phyloP scores from a whole-genome alignment of 2,113 vertebrate species.

The cattle (Bos taurus) region ARS-UCD2.0 NC_037339.1:39642001-39642500 shows the following conservation, averaged over 20 bases:
- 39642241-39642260: neutral
- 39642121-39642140: neutral
- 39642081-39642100: neutral
- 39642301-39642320: neutral
- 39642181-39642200: neutral
- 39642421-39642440: neutral
- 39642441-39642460: neutral
- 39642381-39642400: neutral
- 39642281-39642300: neutral
- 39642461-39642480: neutral
- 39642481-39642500: neutral
- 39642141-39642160: neutral
- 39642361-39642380: neutral
- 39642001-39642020: neutral
- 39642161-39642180: neutral
- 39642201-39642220: neutral
- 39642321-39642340: neutral
- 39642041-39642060: neutral
- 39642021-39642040: neutral
- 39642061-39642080: neutral
- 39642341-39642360: neutral
- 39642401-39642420: neutral
- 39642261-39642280: neutral
- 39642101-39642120: neutral
- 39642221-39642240: neutral